Percentiles rank a stretch among this genome's conserved stretches.
Evolutionary conservation across 92 coral and sea anemone genomes (phyloP).

Genomic region (Parazoanthus atlanticus): DNA sequence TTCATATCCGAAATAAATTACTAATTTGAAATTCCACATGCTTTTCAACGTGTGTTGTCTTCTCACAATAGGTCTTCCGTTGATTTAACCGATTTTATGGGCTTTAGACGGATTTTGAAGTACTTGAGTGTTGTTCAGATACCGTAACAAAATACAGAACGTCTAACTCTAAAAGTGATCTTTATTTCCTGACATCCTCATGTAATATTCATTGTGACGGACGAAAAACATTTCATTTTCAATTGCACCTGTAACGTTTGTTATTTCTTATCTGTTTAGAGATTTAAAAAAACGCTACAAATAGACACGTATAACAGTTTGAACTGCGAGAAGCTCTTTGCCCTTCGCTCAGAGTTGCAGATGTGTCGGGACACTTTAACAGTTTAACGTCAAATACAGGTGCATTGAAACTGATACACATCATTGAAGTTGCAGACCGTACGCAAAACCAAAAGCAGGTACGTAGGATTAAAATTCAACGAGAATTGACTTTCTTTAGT

Average conservation of each 20-base stretch:
- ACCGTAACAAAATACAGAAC: slow-evolving; percentile 3
- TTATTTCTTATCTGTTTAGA: background rate
- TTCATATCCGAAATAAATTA: background rate
- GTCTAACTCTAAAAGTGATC: background rate
- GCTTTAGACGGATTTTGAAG: slow-evolving; percentile 1
- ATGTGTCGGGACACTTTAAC: background rate
- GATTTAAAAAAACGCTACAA: slow-evolving; percentile 8
- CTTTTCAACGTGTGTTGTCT: background rate
- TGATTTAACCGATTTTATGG: background rate
- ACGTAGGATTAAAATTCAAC: background rate
- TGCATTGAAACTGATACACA: background rate
- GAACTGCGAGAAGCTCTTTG: background rate
- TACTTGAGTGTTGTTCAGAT: slow-evolving; percentile 7
- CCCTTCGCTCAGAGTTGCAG: background rate
- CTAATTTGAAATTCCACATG: background rate
- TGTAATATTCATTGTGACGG: background rate
- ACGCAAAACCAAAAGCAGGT: background rate
- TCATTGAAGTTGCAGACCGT: background rate
- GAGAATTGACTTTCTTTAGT: background rate
- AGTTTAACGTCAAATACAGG: background rate
- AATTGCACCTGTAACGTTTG: slow-evolving; percentile 18
- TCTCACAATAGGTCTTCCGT: background rate
- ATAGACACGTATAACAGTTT: background rate
- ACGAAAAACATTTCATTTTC: background rate
- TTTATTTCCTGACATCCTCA: background rate